These are phyloP conservation scores for Zootermopsis nevadensis DNA, from an alignment of 2,888 invertebrate genomes.

Conservation along the genomic window DNA sequence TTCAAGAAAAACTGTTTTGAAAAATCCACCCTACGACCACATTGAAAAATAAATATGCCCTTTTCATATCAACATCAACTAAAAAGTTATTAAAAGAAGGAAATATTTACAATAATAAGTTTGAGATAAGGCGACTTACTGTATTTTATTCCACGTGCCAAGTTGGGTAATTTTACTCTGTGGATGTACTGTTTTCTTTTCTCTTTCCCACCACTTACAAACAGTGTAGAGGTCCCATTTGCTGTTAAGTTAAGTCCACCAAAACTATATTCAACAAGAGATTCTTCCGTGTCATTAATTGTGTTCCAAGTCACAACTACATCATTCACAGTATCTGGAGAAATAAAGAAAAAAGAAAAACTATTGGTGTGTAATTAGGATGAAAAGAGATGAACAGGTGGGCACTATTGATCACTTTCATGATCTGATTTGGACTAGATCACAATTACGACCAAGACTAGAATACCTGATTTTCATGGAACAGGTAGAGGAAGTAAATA, in stretches of 20 bases:
- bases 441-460: too few relatives aligned
- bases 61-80: too few relatives aligned
- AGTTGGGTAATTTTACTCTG: conserved; percentile 72
- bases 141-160: conserved; percentile 74
- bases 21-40: too few relatives aligned
- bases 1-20: too few relatives aligned
- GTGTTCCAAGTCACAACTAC: conserved; percentile 89
- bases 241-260: conserved; percentile 68
- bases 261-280: conserved; percentile 81
- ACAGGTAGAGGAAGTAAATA: too few relatives aligned
- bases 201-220: conserved; percentile 67
- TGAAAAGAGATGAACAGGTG: too few relatives aligned
- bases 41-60: too few relatives aligned
- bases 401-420: too few relatives aligned
- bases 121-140: conserved; percentile 61
- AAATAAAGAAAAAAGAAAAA: background rate
- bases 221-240: background rate
- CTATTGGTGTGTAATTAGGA: background rate
- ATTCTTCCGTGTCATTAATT: conserved; percentile 72
- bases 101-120: too few relatives aligned
- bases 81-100: too few relatives aligned
- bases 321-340: conserved; percentile 71
- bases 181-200: conserved; percentile 80
- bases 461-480: too few relatives aligned
- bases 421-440: too few relatives aligned